Base-by-base conservation (phyloP, 2,113 vertebrate species). In the Cygnus atratus region DNA sequence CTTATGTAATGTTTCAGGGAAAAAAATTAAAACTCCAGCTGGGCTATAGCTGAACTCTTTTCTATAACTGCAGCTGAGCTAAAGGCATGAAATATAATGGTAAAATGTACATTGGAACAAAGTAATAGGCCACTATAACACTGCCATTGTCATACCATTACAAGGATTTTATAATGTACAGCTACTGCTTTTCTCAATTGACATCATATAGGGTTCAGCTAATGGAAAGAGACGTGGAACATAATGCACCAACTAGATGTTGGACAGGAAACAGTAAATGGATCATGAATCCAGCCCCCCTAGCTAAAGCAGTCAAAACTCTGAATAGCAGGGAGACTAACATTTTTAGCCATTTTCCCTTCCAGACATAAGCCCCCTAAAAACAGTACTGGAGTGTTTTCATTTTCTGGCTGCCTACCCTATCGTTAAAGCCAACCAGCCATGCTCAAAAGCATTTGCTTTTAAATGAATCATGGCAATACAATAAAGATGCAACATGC, bases 191-290 rank as follows among this genome's bases (percentile, higher is more conserved):
- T 98, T 98, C 98, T 99, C 98, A 99, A 98, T 98, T 97, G 98
- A 98, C 97, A 98, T 99, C 99, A 99, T 90, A 97, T 93, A 97
- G 92, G 95, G 87, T 92, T 97, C 96, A 89, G 81, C 97, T 99
- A 99, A 99, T 99, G 96, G 96, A 98, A 98, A 98, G 97, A 98
- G 99, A 99, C 99, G 97, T 91, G 94, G 93, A 98, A 97, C 98
- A 99, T 99, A 99, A 99, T 99, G 98, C 98, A 98, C 97, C 98
- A 98, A 98, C 98, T 97, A 98, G 97, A 98, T 97, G 96, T 94
- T 79, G 96, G 97, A 97, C 97, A 95, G 97, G 96, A 98, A 97
- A 97, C 85, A 98, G 98, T 98, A 99, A 99, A 97, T 99, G 96
- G 98, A 98, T 98, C 98, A 95, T 98, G 98, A 98, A 98, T 98